These are phyloP conservation scores for Nyctibius grandis DNA, from an alignment of 2,797 vertebrate genomes.

Conservation along the genomic window DNA sequence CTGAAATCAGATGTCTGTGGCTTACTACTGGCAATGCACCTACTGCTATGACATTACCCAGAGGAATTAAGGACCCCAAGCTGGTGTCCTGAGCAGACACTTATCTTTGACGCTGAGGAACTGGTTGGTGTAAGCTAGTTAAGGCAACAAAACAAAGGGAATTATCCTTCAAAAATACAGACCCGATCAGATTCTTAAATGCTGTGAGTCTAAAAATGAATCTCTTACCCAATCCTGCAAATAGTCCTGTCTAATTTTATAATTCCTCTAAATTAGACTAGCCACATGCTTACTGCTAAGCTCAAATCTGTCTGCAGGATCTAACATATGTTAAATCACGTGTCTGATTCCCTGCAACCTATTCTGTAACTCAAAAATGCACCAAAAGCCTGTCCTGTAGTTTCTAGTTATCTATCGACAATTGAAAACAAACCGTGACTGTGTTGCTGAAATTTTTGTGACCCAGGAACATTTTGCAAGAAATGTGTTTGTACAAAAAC, in stretches of 20 bases:
- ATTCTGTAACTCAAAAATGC: not conserved
- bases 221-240: conserved; percentile 16
- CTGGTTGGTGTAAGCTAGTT: not conserved
- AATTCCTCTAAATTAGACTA: conserved; percentile 63
- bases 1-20: not conserved
- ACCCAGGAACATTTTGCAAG: not conserved
- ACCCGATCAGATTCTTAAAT: not conserved
- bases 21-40: not conserved
- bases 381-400: not conserved
- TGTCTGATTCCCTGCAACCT: conserved; percentile 37
- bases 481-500: not conserved
- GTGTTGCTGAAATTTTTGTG: not conserved
- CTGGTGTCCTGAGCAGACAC: not conserved
- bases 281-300: conserved; percentile 58
- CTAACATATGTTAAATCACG: conserved; percentile 52
- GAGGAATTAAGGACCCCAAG: not conserved
- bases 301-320: conserved; percentile 56
- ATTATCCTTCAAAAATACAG: conserved; percentile 13
- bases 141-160: not conserved
- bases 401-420: not conserved
- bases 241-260: conserved; percentile 55
- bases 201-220: not conserved
- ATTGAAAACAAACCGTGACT: not conserved
- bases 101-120: not conserved
- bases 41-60: not conserved